These are phyloP conservation scores for Mystacides longicornis DNA, from an alignment of 2,888 invertebrate species.

Conservation along the genomic window DNA sequence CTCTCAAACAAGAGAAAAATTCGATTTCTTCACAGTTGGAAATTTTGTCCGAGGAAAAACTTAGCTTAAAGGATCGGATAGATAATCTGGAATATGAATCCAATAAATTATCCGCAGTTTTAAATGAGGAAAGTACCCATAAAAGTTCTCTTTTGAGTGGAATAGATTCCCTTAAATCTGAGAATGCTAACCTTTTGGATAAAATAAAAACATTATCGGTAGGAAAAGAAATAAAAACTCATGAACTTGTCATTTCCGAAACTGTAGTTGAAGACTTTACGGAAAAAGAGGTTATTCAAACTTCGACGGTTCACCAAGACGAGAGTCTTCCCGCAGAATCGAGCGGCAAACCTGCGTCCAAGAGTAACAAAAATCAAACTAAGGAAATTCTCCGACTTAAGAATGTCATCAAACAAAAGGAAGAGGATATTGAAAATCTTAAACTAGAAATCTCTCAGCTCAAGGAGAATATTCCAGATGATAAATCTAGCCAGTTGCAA, in stretches of 20 bases:
- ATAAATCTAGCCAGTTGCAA: slow-evolving; percentile 6
- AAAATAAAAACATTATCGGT: slow-evolving; percentile 29
- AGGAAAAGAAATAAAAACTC: slow-evolving; percentile 17
- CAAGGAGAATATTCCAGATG: slow-evolving; percentile 32
- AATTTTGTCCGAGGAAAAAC: too few relatives aligned
- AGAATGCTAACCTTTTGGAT: slow-evolving; percentile 33
- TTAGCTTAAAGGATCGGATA: too few relatives aligned
- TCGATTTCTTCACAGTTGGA: too few relatives aligned
- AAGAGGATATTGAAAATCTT: slow-evolving; percentile 35
- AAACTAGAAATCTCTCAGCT: slow-evolving; percentile 28
- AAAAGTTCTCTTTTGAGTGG: slow-evolving; percentile 38
- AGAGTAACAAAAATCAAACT: slow-evolving; percentile 44
- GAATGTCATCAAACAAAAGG: slow-evolving; percentile 46
- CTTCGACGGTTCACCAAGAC: slow-evolving; percentile 25
- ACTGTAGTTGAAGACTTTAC: slow-evolving; percentile 30
- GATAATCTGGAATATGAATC: slow-evolving; percentile 44
- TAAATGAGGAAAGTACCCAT: slow-evolving; percentile 35
- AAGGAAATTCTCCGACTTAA: slow-evolving; percentile 48
- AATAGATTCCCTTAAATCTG: slow-evolving; percentile 42
- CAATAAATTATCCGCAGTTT: slow-evolving; percentile 30
- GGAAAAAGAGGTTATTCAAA: slow-evolving; percentile 33
- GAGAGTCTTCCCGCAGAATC: slow-evolving; percentile 5
- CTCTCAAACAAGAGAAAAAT: slow-evolving; percentile 41
- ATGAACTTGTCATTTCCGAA: slow-evolving; percentile 19
- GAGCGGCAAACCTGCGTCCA: slow-evolving; percentile 31